Base-by-base conservation (phyloP, 2,113 vertebrate genomes). In the Empidonax alnorum region DNA sequence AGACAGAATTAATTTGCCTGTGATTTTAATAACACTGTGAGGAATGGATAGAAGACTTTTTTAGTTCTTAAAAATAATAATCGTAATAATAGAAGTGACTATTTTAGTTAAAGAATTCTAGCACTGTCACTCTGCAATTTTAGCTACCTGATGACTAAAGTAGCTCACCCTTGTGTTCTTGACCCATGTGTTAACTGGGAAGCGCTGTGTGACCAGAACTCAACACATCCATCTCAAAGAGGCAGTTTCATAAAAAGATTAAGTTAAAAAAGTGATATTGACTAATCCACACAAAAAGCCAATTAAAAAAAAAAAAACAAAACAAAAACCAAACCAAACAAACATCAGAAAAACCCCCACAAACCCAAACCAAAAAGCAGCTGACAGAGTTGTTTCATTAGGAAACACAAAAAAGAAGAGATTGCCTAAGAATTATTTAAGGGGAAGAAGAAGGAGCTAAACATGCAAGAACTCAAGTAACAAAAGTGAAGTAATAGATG, bases 371-470 rank as follows among this genome's bases (percentile, higher is more conserved):
- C 44, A 67, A 76, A 90, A 33, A 0, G 39, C 53, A 80, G 59
- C 87, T 92, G 91, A 91, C 37, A 93, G 6, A 30, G 39, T 10
- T 67, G 42, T 92, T 96, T 93, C 72, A 84, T 89, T 84, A 87
- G 50, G 69, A 94, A 94, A 52, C 33, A 47, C 10, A 90, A 30
- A 76, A 91, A 67, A 91, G 37, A 71, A 76, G 49, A 25, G 14
- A 87, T 82, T 95, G 85, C 67, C 41, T 18, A 86, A 74, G 53
- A 83, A 59, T 77, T 92, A 95, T 90, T 96, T 90, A 90, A 86
- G 46, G 72, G 73, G 89, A 86, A 94, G 87, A 94, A 91, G 71
- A 55, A 27, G 50, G 63, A 89, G 63, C 59, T 88, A 90, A 95
- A 95, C 86, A 90, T 71, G 76, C 46, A 55, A 84, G 59, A 84